phyloP scores from a whole-genome alignment of 2,888 invertebrate genomes.

The Mystacides longicornis region DNA sequence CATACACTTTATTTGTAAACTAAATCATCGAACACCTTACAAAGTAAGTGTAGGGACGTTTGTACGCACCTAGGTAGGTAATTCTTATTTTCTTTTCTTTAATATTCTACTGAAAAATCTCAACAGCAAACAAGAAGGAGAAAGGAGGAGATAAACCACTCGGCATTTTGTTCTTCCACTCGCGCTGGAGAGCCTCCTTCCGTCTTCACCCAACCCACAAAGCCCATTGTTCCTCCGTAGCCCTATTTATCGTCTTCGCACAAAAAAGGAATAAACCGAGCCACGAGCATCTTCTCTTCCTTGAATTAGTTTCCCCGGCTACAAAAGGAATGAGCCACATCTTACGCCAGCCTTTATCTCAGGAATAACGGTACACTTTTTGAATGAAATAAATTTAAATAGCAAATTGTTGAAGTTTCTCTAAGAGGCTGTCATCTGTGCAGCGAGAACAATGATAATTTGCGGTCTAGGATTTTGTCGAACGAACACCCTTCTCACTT shows the following conservation, averaged over 20 bases:
- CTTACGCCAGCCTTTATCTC: not conserved
- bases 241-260: not conserved
- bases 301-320: not conserved
- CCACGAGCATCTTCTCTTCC: not conserved
- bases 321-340: not conserved
- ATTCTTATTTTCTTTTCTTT: too few species aligned
- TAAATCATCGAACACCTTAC: too few species aligned
- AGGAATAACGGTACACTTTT: not conserved
- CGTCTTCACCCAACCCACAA: not conserved
- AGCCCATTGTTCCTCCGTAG: too few species aligned
- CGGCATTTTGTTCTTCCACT: not conserved
- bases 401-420: not conserved
- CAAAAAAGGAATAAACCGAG: not conserved
- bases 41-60: too few species aligned
- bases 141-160: slow-evolving; percentile 4
- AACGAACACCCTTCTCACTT: not conserved
- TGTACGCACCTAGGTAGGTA: too few species aligned
- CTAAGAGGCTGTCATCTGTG: not conserved
- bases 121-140: slow-evolving; percentile 1
- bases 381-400: not conserved
- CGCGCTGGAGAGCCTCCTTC: not conserved
- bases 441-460: not conserved
- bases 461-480: not conserved
- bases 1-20: too few species aligned
- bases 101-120: not conserved